Evolutionary conservation across 2,888 invertebrate genomes (phyloP), one percentile per base, ranked within the genome.

Genomic region (Cheilosia soror): DNA sequence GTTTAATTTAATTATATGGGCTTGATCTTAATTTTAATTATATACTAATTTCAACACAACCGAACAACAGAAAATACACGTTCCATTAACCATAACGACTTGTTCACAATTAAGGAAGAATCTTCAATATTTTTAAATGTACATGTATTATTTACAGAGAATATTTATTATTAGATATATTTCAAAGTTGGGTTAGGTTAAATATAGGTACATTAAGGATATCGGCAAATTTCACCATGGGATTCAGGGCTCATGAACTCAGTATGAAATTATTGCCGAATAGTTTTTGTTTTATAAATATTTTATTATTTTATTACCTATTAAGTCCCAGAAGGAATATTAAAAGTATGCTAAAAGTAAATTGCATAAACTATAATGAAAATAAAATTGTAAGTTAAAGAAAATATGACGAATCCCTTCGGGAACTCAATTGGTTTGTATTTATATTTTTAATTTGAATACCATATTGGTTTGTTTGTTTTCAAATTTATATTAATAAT

Each of bases 211-310:
- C 33, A 58, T 29, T 62, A 47, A 29, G 20, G 0, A 9, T n/a
- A 57, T 80, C 80, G 75, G 80, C 60, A 77, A 51, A 81, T 78
- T 88, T 88, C 87, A 88, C 87, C 79, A 85, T 76, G 73, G 87
- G 88, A 87, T 88, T 89, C 89, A 82, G 89, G 89, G 89, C 89
- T 89, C 89, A 53, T 87, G 89, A 89, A 89, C 87, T 51, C 88
- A 88, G 75, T 86, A 88, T 88, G 88, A 88, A 88, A 87, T 77
- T 37, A 63, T 40, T 80, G 85, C 87, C 87, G 66, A 76, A 37
- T 72, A 11, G 11, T 62, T 4, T 33, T 33, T 20, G 4, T 25
- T 44, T 44, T 25, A 4, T n/a, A 49, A 75, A 31, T 27, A 13
- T 47, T 44, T 37, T 40, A n/a, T 47, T 53, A 27, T 42, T 27